These are phyloP conservation scores for Epinotia brunnichana DNA, from an alignment of 2,888 invertebrate genomes.

Conservation along the genomic window DNA sequence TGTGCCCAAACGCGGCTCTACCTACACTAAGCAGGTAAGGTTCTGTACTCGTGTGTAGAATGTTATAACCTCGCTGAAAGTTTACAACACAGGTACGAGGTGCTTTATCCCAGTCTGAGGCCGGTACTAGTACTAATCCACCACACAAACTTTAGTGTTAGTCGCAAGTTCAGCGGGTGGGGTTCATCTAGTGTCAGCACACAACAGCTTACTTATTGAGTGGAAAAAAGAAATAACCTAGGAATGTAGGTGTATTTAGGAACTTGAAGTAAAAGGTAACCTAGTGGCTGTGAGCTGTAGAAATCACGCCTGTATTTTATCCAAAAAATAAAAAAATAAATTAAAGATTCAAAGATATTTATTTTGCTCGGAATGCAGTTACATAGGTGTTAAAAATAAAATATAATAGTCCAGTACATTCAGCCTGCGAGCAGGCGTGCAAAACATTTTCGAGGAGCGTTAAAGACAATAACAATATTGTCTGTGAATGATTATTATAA, in stretches of 20 bases:
- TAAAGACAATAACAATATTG: no score
- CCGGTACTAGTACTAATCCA: constrained; percentile 27
- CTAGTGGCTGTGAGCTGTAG: no score
- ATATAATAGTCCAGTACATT: no score
- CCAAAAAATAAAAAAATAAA: no score
- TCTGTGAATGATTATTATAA: no score
- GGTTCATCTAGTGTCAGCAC: neutral
- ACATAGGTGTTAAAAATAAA: no score
- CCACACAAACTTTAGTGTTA: constrained; percentile 36
- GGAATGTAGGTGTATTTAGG: neutral
- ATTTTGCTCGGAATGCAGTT: no score
- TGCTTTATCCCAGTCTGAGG: constrained; percentile 18
- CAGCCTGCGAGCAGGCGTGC: no score
- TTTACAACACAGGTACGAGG: constrained; percentile 17
- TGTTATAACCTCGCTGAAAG: constrained; percentile 7
- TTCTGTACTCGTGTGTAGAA: neutral
- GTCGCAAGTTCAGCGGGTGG: neutral
- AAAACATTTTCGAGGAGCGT: no score
- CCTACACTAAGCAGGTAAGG: neutral
- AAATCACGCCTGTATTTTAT: no score
- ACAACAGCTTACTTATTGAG: neutral
- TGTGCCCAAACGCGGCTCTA: neutral
- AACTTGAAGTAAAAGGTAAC: neutral
- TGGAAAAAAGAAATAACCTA: constrained; percentile 5
- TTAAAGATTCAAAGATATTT: no score